phyloP scores from a whole-genome alignment of 2,113 vertebrate species.

The Plestiodon gilberti region DNA sequence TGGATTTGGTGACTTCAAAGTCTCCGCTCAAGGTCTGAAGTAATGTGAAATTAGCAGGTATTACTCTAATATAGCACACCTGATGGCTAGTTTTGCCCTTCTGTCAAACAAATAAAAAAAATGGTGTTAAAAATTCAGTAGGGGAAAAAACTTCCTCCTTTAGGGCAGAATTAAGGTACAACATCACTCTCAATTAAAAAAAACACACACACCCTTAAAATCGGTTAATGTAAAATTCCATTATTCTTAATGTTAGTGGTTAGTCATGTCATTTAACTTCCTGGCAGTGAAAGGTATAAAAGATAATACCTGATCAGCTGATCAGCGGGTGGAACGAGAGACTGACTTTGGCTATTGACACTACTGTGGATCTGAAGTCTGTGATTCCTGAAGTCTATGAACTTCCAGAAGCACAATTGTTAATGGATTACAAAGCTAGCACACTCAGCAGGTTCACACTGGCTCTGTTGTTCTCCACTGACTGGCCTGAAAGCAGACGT shows the following conservation, averaged over 20 bases:
- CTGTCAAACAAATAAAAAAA: neutral
- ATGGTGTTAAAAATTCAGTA: neutral
- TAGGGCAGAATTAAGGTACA: neutral
- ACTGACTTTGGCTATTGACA: too few species aligned
- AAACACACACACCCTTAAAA: too few species aligned
- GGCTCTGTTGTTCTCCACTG: neutral
- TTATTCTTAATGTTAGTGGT: neutral
- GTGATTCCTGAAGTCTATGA: too few species aligned
- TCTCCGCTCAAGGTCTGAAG: neutral
- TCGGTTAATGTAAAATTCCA: neutral
- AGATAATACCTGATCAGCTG: too few species aligned
- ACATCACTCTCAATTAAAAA: neutral
- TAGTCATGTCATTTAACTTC: too few species aligned
- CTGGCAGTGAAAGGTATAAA: neutral
- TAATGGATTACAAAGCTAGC: neutral
- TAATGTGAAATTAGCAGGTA: neutral
- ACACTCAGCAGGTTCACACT: neutral
- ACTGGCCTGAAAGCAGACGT: neutral
- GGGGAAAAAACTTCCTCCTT: neutral
- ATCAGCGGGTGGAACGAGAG: too few species aligned
- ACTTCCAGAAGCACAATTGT: neutral
- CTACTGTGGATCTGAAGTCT: too few species aligned
- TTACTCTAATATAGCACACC: neutral
- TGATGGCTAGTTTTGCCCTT: neutral
- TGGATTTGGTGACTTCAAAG: conserved; percentile 4